Evolutionary conservation across 2,888 invertebrate genomes (phyloP).

Genomic region (Lasioglossum pauxillum): DNA sequence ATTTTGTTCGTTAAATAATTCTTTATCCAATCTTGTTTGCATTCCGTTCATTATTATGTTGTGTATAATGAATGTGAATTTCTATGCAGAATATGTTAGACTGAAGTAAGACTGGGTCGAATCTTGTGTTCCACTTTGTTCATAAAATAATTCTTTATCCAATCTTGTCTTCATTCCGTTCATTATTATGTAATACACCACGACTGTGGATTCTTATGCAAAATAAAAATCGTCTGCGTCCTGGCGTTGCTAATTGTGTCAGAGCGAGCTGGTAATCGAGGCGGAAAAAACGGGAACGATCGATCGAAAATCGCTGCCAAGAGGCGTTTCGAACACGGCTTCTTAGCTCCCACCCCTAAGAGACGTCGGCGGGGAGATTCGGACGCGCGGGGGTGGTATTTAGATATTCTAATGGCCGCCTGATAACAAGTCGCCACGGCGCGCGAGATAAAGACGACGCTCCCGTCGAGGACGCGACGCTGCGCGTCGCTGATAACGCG

Average conservation of each 20-base stretch:
- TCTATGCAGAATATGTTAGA: too few species aligned
- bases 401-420: constrained; percentile 85
- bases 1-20: too few species aligned
- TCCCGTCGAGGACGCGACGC: constrained; percentile 78
- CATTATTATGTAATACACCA: too few species aligned
- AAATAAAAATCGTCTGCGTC: too few species aligned
- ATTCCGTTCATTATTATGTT: too few species aligned
- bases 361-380: constrained; percentile 53
- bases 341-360: constrained; percentile 9
- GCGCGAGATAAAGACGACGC: constrained; percentile 82
- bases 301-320: constrained; percentile 22
- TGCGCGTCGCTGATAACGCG: constrained; percentile 83
- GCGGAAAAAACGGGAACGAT: neutral
- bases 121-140: too few species aligned
- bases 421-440: constrained; percentile 84
- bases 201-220: too few species aligned
- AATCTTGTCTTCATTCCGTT: too few species aligned
- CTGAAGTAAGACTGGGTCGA: too few species aligned
- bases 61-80: too few species aligned
- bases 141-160: too few species aligned
- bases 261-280: neutral
- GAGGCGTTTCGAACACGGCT: constrained; percentile 14
- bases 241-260: neutral
- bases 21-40: too few species aligned
- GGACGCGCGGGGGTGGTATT: constrained; percentile 81